These are phyloP conservation scores for Gouania willdenowi DNA, from an alignment of 2,797 vertebrate species.

Conservation along the genomic window DNA sequence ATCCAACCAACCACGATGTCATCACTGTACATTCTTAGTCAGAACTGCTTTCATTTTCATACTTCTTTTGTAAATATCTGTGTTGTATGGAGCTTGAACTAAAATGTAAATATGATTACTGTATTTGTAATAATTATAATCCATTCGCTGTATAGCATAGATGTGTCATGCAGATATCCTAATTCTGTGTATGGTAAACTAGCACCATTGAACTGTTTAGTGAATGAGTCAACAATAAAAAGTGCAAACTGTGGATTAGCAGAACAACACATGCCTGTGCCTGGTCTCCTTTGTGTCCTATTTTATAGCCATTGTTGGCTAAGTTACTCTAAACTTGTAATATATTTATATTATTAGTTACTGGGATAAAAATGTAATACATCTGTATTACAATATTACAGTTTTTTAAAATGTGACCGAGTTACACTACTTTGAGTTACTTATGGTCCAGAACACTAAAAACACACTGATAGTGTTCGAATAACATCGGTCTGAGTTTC, in stretches of 20 bases:
- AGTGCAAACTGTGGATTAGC: constrained; percentile 88
- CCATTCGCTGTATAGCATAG: constrained; percentile 99
- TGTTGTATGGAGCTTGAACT: constrained; percentile 96
- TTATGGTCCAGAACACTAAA: no score
- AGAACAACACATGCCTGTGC: constrained; percentile 37
- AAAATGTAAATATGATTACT: constrained; percentile 99
- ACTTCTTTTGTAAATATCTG: constrained; percentile 99
- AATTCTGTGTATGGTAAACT: constrained; percentile 98
- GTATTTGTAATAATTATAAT: constrained; percentile 99
- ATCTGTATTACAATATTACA: no score
- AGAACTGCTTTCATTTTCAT: constrained; percentile 89
- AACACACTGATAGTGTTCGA: no score
- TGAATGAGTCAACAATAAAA: constrained; percentile 98
- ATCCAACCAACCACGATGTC: constrained; percentile 53
- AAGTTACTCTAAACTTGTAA: no score
- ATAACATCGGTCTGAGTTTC: no score
- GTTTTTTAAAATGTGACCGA: no score
- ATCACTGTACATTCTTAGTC: constrained; percentile 46
- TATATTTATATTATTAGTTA: no score
- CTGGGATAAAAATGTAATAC: no score
- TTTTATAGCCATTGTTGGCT: no score
- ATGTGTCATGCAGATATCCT: constrained; percentile 96
- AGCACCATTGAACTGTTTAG: constrained; percentile 95
- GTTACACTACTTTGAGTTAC: no score
- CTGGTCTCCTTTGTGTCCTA: constrained; percentile 28